phyloP scores from a whole-genome alignment of 2,888 invertebrate species.

The Agrotis ipsilon region DNA sequence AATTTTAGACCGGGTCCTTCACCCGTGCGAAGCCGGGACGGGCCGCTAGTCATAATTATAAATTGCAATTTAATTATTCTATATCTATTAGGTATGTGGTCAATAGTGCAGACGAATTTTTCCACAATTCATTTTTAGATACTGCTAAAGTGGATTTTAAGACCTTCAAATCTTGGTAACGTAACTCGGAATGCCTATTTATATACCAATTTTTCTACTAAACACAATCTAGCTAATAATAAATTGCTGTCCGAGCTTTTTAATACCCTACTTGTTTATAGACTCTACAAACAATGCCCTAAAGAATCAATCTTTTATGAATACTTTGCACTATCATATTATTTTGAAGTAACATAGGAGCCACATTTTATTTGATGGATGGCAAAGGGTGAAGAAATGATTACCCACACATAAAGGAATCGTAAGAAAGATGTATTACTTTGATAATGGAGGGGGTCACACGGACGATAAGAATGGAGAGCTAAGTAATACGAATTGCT shows the following conservation, averaged over 20 bases:
- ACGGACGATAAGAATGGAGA: background rate
- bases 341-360: slow-evolving; percentile 32
- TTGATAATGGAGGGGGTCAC: slow-evolving; percentile 50
- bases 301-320: slow-evolving; percentile 28
- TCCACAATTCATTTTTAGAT: too few species aligned
- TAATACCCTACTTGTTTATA: background rate
- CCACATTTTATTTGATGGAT: slow-evolving; percentile 61
- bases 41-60: too few species aligned
- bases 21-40: too few species aligned
- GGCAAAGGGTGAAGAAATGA: slow-evolving; percentile 55
- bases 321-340: slow-evolving; percentile 27
- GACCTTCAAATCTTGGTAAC: too few species aligned
- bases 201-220: too few species aligned
- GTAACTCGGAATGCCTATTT: too few species aligned
- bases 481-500: background rate
- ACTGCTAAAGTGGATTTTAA: too few species aligned
- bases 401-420: slow-evolving; percentile 68
- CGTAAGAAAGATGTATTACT: slow-evolving; percentile 71
- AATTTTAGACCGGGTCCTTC: too few species aligned
- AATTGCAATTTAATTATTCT: too few species aligned
- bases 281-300: background rate
- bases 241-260: background rate
- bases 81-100: too few species aligned
- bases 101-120: too few species aligned
- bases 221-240: too few species aligned